These are phyloP conservation scores for Volucella zonaria DNA, from an alignment of 2,888 invertebrate species.

Conservation along the genomic window DNA sequence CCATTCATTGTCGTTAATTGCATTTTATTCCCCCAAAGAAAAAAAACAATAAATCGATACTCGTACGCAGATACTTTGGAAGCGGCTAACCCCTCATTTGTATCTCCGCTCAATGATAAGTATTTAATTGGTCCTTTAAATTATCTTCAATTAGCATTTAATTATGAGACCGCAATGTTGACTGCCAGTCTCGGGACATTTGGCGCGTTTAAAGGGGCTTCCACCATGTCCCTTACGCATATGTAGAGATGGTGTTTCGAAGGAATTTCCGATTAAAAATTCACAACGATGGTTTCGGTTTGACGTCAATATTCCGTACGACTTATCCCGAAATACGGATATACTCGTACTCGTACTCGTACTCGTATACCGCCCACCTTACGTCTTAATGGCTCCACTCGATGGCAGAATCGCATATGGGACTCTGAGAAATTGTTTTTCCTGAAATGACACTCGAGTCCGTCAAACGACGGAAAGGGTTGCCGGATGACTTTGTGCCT, in stretches of 20 bases:
- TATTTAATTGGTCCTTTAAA: conserved; percentile 69
- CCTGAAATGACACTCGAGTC: background rate
- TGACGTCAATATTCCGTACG: background rate
- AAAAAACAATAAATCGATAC: conserved; percentile 58
- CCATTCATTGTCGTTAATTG: conserved; percentile 67
- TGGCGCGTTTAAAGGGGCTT: background rate
- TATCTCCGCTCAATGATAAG: conserved; percentile 49
- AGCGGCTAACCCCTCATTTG: background rate
- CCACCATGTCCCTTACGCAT: background rate
- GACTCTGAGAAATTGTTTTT: background rate
- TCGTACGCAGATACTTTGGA: background rate
- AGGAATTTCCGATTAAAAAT: conserved; percentile 38
- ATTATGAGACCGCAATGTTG: conserved; percentile 62
- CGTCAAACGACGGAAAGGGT: conserved; percentile 4
- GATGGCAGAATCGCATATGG: no score
- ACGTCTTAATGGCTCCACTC: no score
- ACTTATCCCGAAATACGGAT: no score
- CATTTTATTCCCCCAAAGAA: conserved; percentile 51
- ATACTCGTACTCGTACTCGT: no score
- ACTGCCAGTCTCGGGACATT: conserved; percentile 19
- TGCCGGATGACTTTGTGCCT: background rate
- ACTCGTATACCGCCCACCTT: no score
- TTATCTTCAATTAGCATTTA: conserved; percentile 71
- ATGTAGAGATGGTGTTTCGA: background rate
- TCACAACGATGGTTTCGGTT: background rate